Evolutionary conservation across 2,797 vertebrate genomes (phyloP), one percentile per base, ranked within the genome.

Genomic region (Rhinatrema bivittatum): DNA sequence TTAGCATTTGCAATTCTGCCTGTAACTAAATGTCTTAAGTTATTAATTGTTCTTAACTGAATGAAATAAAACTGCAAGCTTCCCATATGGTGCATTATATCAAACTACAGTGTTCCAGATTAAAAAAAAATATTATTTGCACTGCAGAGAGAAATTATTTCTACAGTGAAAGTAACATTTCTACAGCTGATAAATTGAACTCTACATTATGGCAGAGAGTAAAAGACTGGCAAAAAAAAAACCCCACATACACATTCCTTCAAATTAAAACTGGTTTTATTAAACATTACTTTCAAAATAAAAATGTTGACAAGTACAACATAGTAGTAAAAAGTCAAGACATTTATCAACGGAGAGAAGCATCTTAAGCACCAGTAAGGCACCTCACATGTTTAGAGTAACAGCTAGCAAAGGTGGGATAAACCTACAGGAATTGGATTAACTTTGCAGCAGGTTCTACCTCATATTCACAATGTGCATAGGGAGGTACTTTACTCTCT

Each of bases 241-340:
- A n/a, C 1, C 43, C 60, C 29, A 42, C 17, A 20, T 1, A n/a
- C 24, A 55, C 11, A 6, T 25, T 31, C 2, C 6, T 24, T 50
- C 29, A 65, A 71, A 54, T 64, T 62, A 43, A 50, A 79, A 73
- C 72, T 53, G 61, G 63, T 54, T 86, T 86, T 86, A 86, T 78
- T 86, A 76, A 84, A 82, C 68, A 58, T 56, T 72, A 47, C 21
- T 47, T 68, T 32, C 69, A 72, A 72, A 84, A 85, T 56, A 82
- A 80, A n/a, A 86, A 83, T 70, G 74, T 62, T 60, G 70, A 56
- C 65, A 62, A 68, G 42, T 78, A 81, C 59, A 79, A 64, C 65
- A 57, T 13, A 14, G 66, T 61, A 36, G 50, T 74, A 82, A 77
- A 72, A 84, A 74, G 55, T 68, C 55, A 81, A 68, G 65, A 79